Percentiles rank a stretch among this genome's conserved stretches.
phyloP scores from a whole-genome alignment of 2,797 vertebrate species.

The Falco naumanni region DNA sequence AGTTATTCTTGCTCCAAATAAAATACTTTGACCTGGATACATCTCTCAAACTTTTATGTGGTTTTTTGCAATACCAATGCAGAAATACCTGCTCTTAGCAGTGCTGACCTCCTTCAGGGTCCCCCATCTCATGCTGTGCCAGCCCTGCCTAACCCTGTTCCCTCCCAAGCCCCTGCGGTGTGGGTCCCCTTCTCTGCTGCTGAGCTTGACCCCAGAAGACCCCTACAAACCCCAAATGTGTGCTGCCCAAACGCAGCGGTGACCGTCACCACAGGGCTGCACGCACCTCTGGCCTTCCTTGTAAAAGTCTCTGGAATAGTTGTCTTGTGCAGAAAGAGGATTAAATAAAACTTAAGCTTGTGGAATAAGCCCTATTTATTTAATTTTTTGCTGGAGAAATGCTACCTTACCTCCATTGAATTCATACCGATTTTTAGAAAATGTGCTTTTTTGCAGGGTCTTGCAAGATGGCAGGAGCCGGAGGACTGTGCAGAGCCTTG shows the following conservation, averaged over 20 bases:
- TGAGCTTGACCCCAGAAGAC: neutral
- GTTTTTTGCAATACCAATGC: neutral
- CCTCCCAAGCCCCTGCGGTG: neutral
- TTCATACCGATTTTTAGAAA: neutral
- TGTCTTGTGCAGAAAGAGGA: neutral
- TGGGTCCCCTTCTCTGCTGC: neutral
- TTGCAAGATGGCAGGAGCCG: neutral
- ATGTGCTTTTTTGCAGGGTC: neutral
- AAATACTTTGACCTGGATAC: neutral
- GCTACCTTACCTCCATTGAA: neutral
- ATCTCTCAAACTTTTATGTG: neutral
- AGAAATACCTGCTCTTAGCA: neutral
- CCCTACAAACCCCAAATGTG: neutral
- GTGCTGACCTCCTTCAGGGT: neutral
- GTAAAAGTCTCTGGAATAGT: neutral
- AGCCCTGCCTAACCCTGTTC: neutral
- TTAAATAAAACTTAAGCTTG: neutral
- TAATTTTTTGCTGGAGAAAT: neutral
- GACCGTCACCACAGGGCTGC: neutral
- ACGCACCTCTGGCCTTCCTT: accelerated
- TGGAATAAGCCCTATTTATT: neutral
- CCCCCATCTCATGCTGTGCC: neutral
- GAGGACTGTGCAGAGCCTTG: neutral
- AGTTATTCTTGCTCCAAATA: neutral
- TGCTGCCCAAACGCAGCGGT: neutral